phyloP scores from a whole-genome alignment of 2,113 vertebrate species.

The Sakesphorus luctuosus region DNA sequence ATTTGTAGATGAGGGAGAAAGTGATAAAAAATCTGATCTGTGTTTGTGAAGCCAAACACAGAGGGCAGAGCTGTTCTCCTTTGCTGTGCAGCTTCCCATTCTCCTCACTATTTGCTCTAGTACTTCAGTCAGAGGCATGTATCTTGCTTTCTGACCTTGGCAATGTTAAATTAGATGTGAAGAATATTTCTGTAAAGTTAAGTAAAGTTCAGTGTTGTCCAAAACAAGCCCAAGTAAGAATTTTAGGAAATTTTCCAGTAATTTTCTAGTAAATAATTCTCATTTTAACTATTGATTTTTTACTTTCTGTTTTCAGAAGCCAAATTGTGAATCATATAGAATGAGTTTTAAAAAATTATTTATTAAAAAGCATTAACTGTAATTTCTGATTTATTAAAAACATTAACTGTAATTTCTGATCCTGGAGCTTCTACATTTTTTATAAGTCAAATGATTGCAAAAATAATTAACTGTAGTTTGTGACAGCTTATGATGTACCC shows the following conservation, averaged over 20 bases:
- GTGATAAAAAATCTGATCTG: neutral
- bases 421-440: neutral
- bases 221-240: neutral
- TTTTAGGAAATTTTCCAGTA: neutral
- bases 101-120: neutral
- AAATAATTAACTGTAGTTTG: neutral
- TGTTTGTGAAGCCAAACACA: neutral
- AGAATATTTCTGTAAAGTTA: neutral
- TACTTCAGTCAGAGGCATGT: neutral
- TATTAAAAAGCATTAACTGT: neutral
- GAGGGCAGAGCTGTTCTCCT: neutral
- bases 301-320: neutral
- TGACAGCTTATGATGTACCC: neutral
- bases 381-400: neutral
- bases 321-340: neutral
- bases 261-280: neutral
- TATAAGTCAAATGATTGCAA: neutral
- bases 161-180: neutral
- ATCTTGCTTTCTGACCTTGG: neutral
- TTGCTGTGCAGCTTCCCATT: neutral
- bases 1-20: neutral
- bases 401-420: neutral
- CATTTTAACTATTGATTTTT: neutral
- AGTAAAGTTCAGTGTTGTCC: neutral
- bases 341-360: neutral